A percentile compares a stretch with the other conserved stretches of the same genome.
These are phyloP conservation scores for Colinus virginianus DNA, from an alignment of 2,113 vertebrate species.

Conservation along the genomic window DNA sequence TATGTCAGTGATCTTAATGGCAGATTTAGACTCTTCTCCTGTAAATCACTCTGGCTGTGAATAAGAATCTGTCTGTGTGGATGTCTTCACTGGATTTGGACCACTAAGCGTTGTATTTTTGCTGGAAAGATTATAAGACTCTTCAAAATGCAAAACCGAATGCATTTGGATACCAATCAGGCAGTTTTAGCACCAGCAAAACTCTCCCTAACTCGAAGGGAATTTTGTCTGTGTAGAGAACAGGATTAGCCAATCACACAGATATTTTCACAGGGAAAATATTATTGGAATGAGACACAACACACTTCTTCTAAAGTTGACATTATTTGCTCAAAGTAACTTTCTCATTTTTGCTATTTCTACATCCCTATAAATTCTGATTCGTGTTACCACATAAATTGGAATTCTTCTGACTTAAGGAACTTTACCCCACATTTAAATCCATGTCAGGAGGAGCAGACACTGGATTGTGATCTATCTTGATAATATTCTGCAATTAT, in stretches of 20 bases:
- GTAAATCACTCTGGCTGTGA: conserved; percentile 50
- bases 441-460: background rate
- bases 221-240: conserved; percentile 3
- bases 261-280: conserved; percentile 26
- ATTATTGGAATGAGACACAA: background rate
- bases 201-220: background rate
- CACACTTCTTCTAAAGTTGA: conserved; percentile 6
- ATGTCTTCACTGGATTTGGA: conserved; percentile 5
- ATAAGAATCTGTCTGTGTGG: conserved; percentile 19
- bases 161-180: conserved; percentile 40
- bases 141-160: conserved; percentile 47
- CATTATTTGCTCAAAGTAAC: background rate
- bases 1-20: conserved; percentile 45
- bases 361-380: background rate
- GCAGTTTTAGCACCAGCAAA: conserved; percentile 15
- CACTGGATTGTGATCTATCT: background rate
- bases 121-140: conserved; percentile 43
- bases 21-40: conserved; percentile 29
- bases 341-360: background rate
- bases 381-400: background rate
- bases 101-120: conserved; percentile 27
- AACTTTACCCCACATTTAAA: background rate
- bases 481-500: background rate
- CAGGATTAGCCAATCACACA: background rate
- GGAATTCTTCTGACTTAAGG: background rate